Evolutionary conservation across 2,797 vertebrate species (phyloP).

Genomic region (Chaetodon trifasciatus): DNA sequence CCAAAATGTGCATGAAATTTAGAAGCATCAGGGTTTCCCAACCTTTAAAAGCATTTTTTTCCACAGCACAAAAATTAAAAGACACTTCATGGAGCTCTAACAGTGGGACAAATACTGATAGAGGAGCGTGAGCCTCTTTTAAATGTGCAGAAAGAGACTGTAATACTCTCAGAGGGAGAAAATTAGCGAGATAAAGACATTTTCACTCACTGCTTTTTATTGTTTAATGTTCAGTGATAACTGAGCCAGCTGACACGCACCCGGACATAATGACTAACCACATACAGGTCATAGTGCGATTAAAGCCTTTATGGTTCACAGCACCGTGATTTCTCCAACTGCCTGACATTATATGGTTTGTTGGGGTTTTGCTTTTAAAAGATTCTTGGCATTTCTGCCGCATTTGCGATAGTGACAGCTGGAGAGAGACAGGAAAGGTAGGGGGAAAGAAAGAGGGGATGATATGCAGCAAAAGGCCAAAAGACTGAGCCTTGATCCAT

Average conservation of each 20-base stretch:
- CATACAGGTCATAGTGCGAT: not conserved
- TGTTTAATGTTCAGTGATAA: not conserved
- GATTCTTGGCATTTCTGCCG: no score
- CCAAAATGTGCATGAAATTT: no score
- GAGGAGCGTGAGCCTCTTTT: constrained; percentile 19
- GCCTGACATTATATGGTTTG: not conserved
- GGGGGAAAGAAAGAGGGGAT: not conserved
- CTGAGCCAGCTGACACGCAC: not conserved
- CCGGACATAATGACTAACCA: not conserved
- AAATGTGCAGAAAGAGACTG: not conserved
- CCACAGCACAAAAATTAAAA: no score
- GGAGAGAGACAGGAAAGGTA: not conserved
- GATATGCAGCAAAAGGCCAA: no score
- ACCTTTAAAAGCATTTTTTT: no score
- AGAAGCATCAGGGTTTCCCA: no score
- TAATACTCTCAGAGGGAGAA: not conserved
- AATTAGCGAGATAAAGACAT: not conserved
- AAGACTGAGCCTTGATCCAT: no score
- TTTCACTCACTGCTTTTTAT: not conserved
- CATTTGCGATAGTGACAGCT: no score
- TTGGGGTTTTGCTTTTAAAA: not conserved
- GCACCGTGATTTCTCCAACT: not conserved
- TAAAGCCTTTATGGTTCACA: not conserved
- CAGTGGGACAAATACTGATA: not conserved
- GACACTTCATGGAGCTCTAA: no score